Evolutionary conservation across 1,140 invertebrate species (phyloP), one percentile per base, ranked within the genome.

Genomic region (Brachystomella parvula): DNA sequence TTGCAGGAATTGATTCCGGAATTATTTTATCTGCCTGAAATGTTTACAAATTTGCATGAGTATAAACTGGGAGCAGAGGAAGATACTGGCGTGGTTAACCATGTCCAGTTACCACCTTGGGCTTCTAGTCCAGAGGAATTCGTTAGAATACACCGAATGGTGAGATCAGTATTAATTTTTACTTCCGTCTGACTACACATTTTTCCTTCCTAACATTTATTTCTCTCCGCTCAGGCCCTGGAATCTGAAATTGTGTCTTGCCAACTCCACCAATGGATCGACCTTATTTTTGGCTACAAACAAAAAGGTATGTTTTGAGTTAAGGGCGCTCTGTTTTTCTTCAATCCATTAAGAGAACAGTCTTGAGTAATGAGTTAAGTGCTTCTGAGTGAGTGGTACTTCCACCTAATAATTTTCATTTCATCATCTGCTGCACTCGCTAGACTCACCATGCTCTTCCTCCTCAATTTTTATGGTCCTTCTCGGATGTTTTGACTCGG

Each of bases 191-290:
- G 28, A 29, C 19, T 60, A 9, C 29, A 32, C 6, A 30, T 9
- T 9, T 32, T 29, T 9, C 6, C 31, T 35, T 35, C 6, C 28
- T 57, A 9, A 57, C 53, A 57, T 9, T 32, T 29, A 26, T 9
- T 62, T 62, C 60, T 26, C 12, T 47, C 74, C 73, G 77, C 77
- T 29, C 73, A 89, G 87, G 96, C 96, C 1, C 81, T 99, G 44
- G 97, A 99, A 78, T 98, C 95, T 0, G 97, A 99, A 79, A 96
- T 99, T 76, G 97, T 99, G 1, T 98, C 94, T 35, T 98, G 96
- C 78, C 96, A 99, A 81, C 83, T 99, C 63, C 96, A 99, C 77
- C 95, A 99, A 78, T 99, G 97, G 97, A 98, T 99, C 73, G 97
- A 99, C 81, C 82, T 99, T 58, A 97, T 99, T 75, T 99, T 99